Evolutionary conservation across 2,113 vertebrate species (phyloP).

Genomic region (Zapus hudsonius): DNA sequence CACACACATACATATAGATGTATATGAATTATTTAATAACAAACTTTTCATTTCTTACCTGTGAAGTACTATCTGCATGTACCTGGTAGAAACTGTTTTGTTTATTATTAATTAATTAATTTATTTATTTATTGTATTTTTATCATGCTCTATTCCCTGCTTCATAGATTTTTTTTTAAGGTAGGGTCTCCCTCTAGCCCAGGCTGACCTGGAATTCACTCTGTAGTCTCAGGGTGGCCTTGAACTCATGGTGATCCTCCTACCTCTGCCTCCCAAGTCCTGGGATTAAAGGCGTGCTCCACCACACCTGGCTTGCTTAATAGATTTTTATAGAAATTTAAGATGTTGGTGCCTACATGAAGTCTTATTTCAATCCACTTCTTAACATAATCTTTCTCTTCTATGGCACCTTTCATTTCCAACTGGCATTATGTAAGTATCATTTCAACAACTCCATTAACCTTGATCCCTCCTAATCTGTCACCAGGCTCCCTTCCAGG

Average conservation of each 20-base stretch:
- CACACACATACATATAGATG: too few species aligned
- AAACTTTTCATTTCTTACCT: too few species aligned
- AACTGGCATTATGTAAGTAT: slow-evolving; percentile 25
- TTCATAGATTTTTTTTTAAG: slow-evolving; percentile 8
- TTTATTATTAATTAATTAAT: too few species aligned
- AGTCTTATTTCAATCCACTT: not conserved
- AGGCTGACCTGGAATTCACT: too few species aligned
- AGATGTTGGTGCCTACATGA: not conserved
- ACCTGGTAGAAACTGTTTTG: not conserved
- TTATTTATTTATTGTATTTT: too few species aligned
- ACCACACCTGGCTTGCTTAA: too few species aligned
- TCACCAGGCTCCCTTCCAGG: slow-evolving; percentile 57
- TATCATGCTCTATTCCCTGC: not conserved
- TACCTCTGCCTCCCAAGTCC: too few species aligned
- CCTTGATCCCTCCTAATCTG: slow-evolving; percentile 60
- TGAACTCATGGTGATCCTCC: too few species aligned
- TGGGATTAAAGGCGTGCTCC: too few species aligned
- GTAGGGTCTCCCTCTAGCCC: too few species aligned
- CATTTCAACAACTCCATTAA: slow-evolving; percentile 69
- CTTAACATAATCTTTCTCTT: slow-evolving; percentile 28
- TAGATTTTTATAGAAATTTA: slow-evolving; percentile 9
- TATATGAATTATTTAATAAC: too few species aligned
- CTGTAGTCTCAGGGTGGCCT: too few species aligned
- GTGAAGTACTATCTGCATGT: not conserved
- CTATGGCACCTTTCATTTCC: slow-evolving; percentile 42